A percentile compares a stretch with the other conserved stretches of the same genome.
phyloP scores from a whole-genome alignment of 1,140 invertebrate genomes.

The Camponotus pennsylvanicus region DNA sequence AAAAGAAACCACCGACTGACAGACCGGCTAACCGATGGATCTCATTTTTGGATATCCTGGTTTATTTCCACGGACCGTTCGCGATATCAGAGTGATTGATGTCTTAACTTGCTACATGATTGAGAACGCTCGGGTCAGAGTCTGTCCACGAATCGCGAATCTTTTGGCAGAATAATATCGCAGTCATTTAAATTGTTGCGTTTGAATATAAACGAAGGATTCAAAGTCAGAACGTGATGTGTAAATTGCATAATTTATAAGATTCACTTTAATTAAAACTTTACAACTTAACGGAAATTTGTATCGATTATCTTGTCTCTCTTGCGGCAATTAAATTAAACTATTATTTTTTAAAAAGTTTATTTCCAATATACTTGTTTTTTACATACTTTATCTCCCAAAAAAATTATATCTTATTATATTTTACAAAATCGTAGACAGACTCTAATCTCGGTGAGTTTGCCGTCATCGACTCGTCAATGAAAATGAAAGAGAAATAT shows the following conservation, averaged over 20 bases:
- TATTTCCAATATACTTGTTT: not conserved
- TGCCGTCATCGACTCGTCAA: constrained; percentile 2
- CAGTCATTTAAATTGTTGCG: not conserved
- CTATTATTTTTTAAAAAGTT: not conserved
- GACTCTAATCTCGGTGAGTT: not conserved
- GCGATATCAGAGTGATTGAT: not conserved
- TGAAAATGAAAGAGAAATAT: constrained; percentile 2
- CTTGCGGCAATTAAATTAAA: not conserved
- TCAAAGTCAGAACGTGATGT: not conserved
- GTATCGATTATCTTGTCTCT: not conserved
- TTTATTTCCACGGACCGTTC: constrained; percentile 28
- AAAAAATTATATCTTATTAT: too few relatives aligned
- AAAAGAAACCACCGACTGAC: not conserved
- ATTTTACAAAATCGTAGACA: not conserved
- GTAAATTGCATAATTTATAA: not conserved
- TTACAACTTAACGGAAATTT: not conserved
- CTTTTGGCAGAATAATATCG: not conserved
- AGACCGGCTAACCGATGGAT: constrained; percentile 40
- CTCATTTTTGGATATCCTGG: constrained; percentile 51
- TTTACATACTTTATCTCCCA: not conserved
- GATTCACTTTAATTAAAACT: not conserved
- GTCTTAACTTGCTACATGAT: constrained; percentile 42
- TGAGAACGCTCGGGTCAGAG: not conserved
- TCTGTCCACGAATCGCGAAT: not conserved
- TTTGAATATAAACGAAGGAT: not conserved